Conservation (phyloP, 2,888 invertebrate genomes). For the Epinotia nisella region DNA sequence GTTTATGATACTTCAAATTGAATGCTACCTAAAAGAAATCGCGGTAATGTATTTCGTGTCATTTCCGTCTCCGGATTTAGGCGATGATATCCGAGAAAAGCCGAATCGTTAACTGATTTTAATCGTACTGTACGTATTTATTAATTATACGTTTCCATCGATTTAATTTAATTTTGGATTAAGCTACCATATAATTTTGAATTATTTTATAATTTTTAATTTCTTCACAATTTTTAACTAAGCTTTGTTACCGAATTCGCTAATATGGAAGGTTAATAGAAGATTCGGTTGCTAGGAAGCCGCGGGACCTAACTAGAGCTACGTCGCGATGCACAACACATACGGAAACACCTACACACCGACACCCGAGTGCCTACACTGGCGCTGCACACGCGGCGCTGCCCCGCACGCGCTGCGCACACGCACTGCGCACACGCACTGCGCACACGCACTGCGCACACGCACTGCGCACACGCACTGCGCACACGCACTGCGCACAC, state of each 20-base stretch:
- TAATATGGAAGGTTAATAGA: constrained; percentile 80
- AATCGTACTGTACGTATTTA: too few species aligned
- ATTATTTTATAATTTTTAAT: constrained; percentile 56
- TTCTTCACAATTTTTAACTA: constrained; percentile 71
- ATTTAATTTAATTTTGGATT: constrained; percentile 60
- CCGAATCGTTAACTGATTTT: too few species aligned
- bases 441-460: too few species aligned
- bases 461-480: not conserved
- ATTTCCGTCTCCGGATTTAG: too few species aligned
- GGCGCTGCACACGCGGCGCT: not conserved
- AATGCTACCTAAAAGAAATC: too few species aligned
- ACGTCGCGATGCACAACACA: constrained; percentile 80
- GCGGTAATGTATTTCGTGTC: too few species aligned
- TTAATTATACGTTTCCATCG: constrained; percentile 27
- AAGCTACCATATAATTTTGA: constrained; percentile 54
- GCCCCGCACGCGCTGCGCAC: not conserved
- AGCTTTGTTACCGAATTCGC: constrained; percentile 68
- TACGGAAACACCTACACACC: constrained; percentile 77
- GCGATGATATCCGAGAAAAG: too few species aligned
- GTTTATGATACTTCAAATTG: too few species aligned
- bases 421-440: not conserved
- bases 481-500: too few species aligned
- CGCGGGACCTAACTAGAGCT: constrained; percentile 81
- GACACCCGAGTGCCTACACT: constrained; percentile 75
- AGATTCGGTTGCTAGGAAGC: constrained; percentile 81